Base-by-base conservation (phyloP, 2,888 invertebrate species). In the Cephus rjabovi region DNA sequence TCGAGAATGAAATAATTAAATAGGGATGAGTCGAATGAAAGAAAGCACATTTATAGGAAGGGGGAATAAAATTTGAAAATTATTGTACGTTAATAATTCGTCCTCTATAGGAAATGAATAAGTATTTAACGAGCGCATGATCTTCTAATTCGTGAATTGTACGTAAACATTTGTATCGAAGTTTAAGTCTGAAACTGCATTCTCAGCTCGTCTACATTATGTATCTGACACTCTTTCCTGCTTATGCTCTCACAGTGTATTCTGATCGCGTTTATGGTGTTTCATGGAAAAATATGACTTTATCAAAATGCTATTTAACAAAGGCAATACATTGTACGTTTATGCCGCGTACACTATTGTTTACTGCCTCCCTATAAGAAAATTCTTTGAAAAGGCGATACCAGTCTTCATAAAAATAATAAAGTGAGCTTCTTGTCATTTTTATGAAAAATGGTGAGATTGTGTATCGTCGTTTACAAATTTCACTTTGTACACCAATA, bases 201-300 rank as follows among this genome's bases (percentile, higher is more conserved):
- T 71, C 31, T 71, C 34, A 71, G 12, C 34, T 34, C 31, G 3
- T 71, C 33, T 34, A 34, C 34, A 77, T 76, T 73, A 71, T 81
- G 84, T 84, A 86, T 86, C 83, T 85, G 85, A 86, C 88, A 88
- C 87, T 87, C 88, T 88, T 87, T 85, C 83, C 85, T 83, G 85
- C 82, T 82, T 75, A 85, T 56, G 56, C 56, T 56, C 56, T 56
- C 73, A 68, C 71, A 76, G 73, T 73, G 75, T 31, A 75, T 76
- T 73, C 80, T 88, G 86, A 85, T 90, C 87, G 31, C 12, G 87
- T 89, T 90, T 91, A 90, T 91, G 90, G 90, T 89, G 84, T 90
- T 88, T 89, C 88, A 90, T 91, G 91, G 90, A 91, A 91, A 91
- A 91, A 91, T 91, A 91, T 91, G 91, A 89, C 90, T 91, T 90